These are phyloP conservation scores for Antechinus flavipes DNA, from an alignment of 2,113 vertebrate species.

Conservation along the genomic window DNA sequence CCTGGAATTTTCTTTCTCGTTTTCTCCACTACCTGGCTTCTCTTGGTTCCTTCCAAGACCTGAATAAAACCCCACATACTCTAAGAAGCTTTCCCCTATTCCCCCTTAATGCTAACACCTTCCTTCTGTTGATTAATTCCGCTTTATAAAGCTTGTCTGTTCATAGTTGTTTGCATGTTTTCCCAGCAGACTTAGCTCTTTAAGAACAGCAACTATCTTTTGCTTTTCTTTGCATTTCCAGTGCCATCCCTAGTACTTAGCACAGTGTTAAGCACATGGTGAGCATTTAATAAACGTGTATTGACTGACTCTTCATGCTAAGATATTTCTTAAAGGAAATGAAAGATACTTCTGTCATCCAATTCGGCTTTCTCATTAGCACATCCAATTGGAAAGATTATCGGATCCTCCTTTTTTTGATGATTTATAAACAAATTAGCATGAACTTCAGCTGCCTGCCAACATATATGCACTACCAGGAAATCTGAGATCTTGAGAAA, in stretches of 20 bases:
- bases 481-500: constrained; percentile 72
- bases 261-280: not conserved
- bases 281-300: not conserved
- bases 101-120: not conserved
- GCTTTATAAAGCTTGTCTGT: not conserved
- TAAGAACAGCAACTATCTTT: not conserved
- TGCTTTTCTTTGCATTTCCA: not conserved
- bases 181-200: not conserved
- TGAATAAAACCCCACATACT: not conserved
- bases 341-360: constrained; percentile 54
- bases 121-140: not conserved
- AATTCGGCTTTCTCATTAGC: constrained; percentile 30
- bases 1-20: not conserved
- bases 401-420: constrained; percentile 69
- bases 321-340: constrained; percentile 60
- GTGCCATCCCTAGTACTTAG: not conserved
- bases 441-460: constrained; percentile 45
- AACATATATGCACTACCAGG: constrained; percentile 64
- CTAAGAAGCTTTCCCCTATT: not conserved
- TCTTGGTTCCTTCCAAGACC: not conserved
- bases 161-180: not conserved
- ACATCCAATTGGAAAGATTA: constrained; percentile 59
- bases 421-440: constrained; percentile 74
- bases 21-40: not conserved
- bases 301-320: not conserved